Base-by-base conservation (phyloP, 2,113 vertebrate genomes). In the Carollia perspicillata region DNA sequence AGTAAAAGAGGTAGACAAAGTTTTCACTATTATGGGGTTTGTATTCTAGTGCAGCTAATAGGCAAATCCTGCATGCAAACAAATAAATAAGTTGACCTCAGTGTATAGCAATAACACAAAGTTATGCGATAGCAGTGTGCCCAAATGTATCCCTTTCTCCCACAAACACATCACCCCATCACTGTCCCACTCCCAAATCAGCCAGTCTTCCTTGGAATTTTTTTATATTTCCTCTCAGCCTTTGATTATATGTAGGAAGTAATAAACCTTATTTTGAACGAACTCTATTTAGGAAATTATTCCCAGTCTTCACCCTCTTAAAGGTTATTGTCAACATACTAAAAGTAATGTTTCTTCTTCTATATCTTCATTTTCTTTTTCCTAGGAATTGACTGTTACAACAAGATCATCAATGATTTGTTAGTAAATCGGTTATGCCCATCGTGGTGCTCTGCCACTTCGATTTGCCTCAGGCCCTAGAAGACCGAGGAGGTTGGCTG, bases 391-490 rank as follows among this genome's bases (percentile, higher is more conserved):
- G 97, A 96, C 90, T 99, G 99, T 96, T 99, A 99, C 89, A 99
- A 98, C 96, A 99, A 98, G 97, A 98, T 99, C 53, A 98, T 99
- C 51, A 90, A 99, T 49, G 98, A 98, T n/a, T 96, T 99, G 95
- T 96, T 99, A 65, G 95, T 92, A 93, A 98, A 98, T 88, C 71
- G 4, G 95, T 99, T 2, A 97, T 71, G 0, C 98, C 99, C 4
- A 97, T 99, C 94, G 98, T 99, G 85, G 99, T 98, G 0, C 95
- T 99, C 42, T 98, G 98, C 97, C 98, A 98, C 95, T 99, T 99
- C 84, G 99, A 98, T 92, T 97, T 99, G 93, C 98, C 98, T 91
- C 98, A 99, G 95, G 97, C 97, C 69, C 98, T 99, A 74, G 98
- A 99, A 98, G 98, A 98, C 58, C 90, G 90, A 95, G 98, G 98